Conservation (phyloP, 2,113 vertebrate genomes). For the Dendropsophus ebraccatus region DNA sequence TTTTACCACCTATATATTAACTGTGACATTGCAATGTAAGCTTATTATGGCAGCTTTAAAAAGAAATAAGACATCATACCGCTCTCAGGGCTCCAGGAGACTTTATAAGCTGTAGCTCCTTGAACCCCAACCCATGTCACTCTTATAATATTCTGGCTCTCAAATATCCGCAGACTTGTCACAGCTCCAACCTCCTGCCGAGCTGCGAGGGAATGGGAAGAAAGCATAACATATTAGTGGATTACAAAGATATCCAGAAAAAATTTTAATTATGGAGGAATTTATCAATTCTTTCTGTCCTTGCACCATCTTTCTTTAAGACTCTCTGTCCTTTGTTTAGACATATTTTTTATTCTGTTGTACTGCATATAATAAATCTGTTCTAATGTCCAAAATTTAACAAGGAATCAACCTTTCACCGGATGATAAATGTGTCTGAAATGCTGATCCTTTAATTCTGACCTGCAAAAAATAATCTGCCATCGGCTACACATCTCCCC, state of each 20-base stretch:
- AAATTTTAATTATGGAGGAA: too few species aligned
- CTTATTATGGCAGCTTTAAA: background rate
- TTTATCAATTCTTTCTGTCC: too few species aligned
- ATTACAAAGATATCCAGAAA: background rate
- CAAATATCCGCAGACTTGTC: constrained; percentile 83
- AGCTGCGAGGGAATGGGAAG: constrained; percentile 50
- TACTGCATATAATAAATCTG: too few species aligned
- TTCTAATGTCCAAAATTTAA: too few species aligned
- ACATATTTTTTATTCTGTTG: too few species aligned
- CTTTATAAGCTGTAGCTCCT: constrained; percentile 89
- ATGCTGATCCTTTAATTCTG: too few species aligned
- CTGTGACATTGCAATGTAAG: background rate
- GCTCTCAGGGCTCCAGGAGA: constrained; percentile 84
- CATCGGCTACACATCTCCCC: too few species aligned
- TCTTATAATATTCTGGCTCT: constrained; percentile 78
- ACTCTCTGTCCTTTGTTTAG: too few species aligned
- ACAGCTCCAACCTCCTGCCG: constrained; percentile 78
- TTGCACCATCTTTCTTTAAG: too few species aligned
- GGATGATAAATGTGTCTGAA: too few species aligned
- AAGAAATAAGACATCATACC: constrained; percentile 65
- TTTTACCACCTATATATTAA: background rate
- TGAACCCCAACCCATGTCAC: constrained; percentile 91
- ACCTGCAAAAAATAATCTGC: too few species aligned
- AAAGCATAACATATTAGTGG: background rate
- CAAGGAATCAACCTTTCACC: too few species aligned